phyloP scores from a whole-genome alignment of 1,140 invertebrate species.

The Aphelinus certus region DNA sequence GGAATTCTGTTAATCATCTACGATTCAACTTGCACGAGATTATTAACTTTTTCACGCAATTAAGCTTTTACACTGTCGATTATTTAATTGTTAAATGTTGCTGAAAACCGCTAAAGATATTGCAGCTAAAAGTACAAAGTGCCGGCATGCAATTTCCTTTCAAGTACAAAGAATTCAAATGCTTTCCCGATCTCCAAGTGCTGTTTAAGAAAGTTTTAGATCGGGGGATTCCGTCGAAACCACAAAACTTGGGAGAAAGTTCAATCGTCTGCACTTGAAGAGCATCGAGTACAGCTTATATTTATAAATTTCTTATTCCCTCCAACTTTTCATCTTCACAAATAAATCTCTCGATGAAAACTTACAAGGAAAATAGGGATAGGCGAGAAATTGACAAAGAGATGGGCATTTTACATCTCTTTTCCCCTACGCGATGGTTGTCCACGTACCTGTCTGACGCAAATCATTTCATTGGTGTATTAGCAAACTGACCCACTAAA shows the following conservation, averaged over 20 bases:
- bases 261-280: constrained; percentile 33
- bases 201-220: constrained; percentile 30
- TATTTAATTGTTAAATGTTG: background rate
- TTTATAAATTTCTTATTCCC: constrained; percentile 12
- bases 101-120: constrained; percentile 2
- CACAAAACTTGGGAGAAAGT: constrained; percentile 34
- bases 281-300: constrained; percentile 29
- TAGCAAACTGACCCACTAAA: no score
- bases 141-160: constrained; percentile 10
- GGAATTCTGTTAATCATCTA: no score
- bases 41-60: no score
- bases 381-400: no score
- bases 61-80: background rate
- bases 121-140: constrained; percentile 2
- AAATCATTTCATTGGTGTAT: no score
- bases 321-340: background rate
- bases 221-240: constrained; percentile 15
- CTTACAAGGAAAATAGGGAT: background rate
- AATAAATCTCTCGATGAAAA: constrained; percentile 6
- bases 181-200: constrained; percentile 24
- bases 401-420: no score
- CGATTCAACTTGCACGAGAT: no score
- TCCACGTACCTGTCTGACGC: no score
- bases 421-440: no score
- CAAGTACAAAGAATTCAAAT: constrained; percentile 15